Evolutionary conservation across 2,888 invertebrate genomes (phyloP), one percentile per base, ranked within the genome.

Genomic region (Xanthorhoe designata): DNA sequence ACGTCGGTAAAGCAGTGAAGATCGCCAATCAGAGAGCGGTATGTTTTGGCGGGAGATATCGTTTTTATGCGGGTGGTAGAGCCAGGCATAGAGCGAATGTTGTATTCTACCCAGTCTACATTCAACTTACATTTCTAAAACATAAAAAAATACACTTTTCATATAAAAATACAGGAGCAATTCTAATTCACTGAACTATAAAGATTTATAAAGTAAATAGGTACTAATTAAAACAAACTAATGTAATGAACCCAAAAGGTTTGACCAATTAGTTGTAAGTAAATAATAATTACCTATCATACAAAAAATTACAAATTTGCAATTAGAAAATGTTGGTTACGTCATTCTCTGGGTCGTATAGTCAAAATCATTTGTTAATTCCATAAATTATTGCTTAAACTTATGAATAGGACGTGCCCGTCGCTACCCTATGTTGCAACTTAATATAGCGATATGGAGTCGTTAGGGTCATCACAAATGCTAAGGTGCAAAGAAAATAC

Each of bases 371-470:
- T 62, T 38, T 35, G 49, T 60, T 67, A 69, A 69, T 60, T 63
- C 63, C 56, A 69, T 64, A 64, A 24, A 64, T 55, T 59, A 52
- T 72, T 72, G 66, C 69, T 60, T 52, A 71, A 68, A 70, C 62
- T 66, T 62, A 62, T 69, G 63, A 72, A 68, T 69, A 67, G 45
- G 62, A 63, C 63, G 64, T 47, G 55, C 68, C 68, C 68, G 66
- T 66, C 70, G 64, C 38, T 59, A 67, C 66, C 72, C 70, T 61
- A 70, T 74, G 68, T 68, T 69, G 74, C 66, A 78, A 78, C 72
- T 69, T 73, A 69, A 74, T 76, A 73, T 70, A 68, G 53, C 61
- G 19, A 54, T 64, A 52, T 24, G 15, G 29, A 64, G 53, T 19
- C 24, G 13, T 38, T 72, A 74, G 72, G 74, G 74, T 42, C 69